A percentile compares a stretch with the other conserved stretches of the same genome.
These are phyloP conservation scores for Chironomus tentans DNA, from an alignment of 2,888 invertebrate species.

Conservation along the genomic window DNA sequence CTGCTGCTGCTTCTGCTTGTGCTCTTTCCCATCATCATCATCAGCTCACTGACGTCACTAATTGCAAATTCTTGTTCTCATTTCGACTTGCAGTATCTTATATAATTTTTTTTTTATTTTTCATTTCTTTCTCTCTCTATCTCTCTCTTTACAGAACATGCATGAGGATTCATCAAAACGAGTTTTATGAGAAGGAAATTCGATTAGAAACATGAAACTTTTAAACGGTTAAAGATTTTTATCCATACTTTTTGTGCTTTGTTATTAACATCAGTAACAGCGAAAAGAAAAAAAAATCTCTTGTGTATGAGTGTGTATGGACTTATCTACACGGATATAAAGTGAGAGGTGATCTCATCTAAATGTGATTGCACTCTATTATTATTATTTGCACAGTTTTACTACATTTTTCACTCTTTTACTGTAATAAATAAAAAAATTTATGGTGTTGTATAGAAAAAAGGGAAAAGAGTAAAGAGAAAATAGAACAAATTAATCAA, in stretches of 20 bases:
- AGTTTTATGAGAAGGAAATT: conserved; percentile 6
- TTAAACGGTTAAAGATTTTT: background rate
- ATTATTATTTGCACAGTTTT: background rate
- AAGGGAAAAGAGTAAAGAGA: background rate
- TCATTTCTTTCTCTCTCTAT: background rate
- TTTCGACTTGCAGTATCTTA: too few species aligned
- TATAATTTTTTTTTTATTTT: background rate
- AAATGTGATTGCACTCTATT: background rate
- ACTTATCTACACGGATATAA: too few species aligned
- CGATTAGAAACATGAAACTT: conserved; percentile 10
- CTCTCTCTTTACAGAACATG: background rate
- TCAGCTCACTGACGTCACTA: conserved; percentile 9
- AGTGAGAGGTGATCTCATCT: too few species aligned
- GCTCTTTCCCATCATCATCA: background rate
- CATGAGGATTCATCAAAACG: conserved; percentile 17
- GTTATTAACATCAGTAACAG: too few species aligned
- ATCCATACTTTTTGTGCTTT: too few species aligned
- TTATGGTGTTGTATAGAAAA: background rate
- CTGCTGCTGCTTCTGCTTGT: background rate
- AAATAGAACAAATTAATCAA: conserved; percentile 9
- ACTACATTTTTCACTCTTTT: too few species aligned
- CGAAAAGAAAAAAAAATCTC: too few species aligned
- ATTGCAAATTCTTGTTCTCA: conserved; percentile 20
- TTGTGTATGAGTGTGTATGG: too few species aligned
- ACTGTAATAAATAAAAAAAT: background rate